These are phyloP conservation scores for Anagyrus pseudococci DNA, from an alignment of 2,888 invertebrate genomes.

Conservation along the genomic window DNA sequence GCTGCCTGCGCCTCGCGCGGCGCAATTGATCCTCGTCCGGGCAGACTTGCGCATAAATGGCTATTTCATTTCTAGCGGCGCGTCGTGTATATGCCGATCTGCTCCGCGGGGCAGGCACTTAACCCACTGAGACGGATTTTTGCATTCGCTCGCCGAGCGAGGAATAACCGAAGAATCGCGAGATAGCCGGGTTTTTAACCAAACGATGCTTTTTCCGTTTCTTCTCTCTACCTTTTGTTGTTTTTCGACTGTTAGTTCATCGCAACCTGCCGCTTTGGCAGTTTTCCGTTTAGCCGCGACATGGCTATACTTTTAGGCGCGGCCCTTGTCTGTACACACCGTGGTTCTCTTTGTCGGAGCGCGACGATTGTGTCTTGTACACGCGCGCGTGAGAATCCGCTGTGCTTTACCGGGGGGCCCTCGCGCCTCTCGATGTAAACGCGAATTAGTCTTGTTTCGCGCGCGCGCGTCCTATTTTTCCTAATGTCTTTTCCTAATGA, in stretches of 20 bases:
- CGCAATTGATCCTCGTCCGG: slow-evolving; percentile 30
- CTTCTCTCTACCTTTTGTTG: neutral
- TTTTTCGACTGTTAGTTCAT: neutral
- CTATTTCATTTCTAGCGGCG: slow-evolving; percentile 21
- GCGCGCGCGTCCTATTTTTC: too few relatives aligned
- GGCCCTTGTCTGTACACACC: neutral
- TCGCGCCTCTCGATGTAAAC: too few relatives aligned
- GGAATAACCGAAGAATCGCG: too few relatives aligned
- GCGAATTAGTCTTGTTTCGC: too few relatives aligned
- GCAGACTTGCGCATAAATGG: slow-evolving; percentile 27
- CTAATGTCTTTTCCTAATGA: too few relatives aligned
- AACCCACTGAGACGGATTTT: slow-evolving; percentile 28
- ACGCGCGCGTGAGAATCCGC: too few relatives aligned
- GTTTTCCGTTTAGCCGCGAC: neutral
- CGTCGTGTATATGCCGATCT: neutral
- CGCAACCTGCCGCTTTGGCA: too few relatives aligned
- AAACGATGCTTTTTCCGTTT: neutral
- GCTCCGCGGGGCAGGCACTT: slow-evolving; percentile 5
- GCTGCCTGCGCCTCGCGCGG: neutral
- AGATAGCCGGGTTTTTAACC: neutral
- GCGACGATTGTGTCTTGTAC: too few relatives aligned
- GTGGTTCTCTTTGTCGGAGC: neutral
- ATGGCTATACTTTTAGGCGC: slow-evolving; percentile 29
- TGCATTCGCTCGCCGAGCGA: neutral
- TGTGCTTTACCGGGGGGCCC: too few relatives aligned